phyloP scores from a whole-genome alignment of 2,113 vertebrate genomes.

The Limanda limanda region DNA sequence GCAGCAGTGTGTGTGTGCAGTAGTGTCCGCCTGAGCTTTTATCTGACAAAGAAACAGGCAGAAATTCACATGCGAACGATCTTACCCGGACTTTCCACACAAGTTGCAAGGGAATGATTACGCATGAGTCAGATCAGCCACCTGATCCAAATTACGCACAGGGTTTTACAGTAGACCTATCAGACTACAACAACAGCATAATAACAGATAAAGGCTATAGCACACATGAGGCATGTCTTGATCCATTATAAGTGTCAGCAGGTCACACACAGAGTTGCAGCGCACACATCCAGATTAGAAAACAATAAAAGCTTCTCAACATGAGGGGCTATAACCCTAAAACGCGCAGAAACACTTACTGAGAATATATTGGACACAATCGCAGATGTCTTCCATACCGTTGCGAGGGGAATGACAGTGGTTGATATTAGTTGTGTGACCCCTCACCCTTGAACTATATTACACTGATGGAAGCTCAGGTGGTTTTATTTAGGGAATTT shows the following conservation, averaged over 20 bases:
- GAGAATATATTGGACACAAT: neutral
- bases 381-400: neutral
- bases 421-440: conserved; percentile 5
- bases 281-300: neutral
- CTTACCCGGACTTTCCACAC: neutral
- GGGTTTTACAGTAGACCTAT: neutral
- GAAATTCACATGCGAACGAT: neutral
- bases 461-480: neutral
- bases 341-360: neutral
- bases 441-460: neutral
- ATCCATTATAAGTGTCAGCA: conserved; percentile 1
- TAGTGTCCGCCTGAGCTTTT: neutral
- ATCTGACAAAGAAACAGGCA: neutral
- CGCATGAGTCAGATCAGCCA: neutral
- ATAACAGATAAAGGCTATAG: neutral
- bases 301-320: neutral
- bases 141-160: conserved; percentile 12
- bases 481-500: conserved; percentile 1
- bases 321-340: neutral
- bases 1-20: neutral
- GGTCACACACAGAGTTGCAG: neutral
- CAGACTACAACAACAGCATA: neutral
- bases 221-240: neutral
- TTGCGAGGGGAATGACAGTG: neutral
- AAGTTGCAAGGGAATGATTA: neutral